A percentile compares a stretch with the other conserved stretches of the same genome.
Conservation (phyloP, 2,888 invertebrate species). For the Diaprepes abbreviatus region DNA sequence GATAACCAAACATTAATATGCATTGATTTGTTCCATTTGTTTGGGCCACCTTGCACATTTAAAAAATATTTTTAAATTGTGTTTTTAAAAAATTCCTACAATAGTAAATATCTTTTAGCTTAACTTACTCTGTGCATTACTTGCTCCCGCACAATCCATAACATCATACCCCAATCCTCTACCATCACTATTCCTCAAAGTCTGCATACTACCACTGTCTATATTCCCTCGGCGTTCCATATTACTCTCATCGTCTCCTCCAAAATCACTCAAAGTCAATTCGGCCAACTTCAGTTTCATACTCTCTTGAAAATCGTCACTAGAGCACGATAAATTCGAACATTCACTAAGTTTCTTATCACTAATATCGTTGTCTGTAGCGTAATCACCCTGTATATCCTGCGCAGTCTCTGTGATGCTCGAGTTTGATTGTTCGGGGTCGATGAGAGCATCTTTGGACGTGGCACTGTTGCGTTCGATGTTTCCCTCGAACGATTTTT, state of each 20-base stretch:
- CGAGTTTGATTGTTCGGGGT: slow-evolving; percentile 72
- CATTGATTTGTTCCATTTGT: too few relatives aligned
- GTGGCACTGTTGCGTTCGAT: slow-evolving; percentile 71
- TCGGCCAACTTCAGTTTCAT: slow-evolving; percentile 36
- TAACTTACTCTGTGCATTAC: slow-evolving; percentile 17
- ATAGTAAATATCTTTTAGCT: too few relatives aligned
- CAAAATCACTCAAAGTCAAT: slow-evolving; percentile 17
- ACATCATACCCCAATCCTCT: slow-evolving; percentile 33
- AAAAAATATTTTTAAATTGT: too few relatives aligned
- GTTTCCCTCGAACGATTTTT: slow-evolving; percentile 22
- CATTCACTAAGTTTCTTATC: slow-evolving; percentile 64
- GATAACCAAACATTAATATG: too few relatives aligned
- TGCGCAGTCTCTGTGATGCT: slow-evolving; percentile 37
- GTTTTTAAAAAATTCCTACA: too few relatives aligned
- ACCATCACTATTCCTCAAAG: slow-evolving; percentile 18
- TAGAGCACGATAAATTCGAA: slow-evolving; percentile 63
- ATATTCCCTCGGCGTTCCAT: background rate
- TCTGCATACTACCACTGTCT: slow-evolving; percentile 32
- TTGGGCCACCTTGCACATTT: too few relatives aligned
- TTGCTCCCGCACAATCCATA: slow-evolving; percentile 15
- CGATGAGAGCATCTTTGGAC: slow-evolving; percentile 79
- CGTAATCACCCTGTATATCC: slow-evolving; percentile 52
- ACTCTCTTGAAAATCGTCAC: slow-evolving; percentile 59
- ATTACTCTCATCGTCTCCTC: slow-evolving; percentile 2
- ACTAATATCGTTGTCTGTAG: slow-evolving; percentile 64